phyloP scores from a whole-genome alignment of 2,113 vertebrate genomes.

The Dasyurus viverrinus region DNA sequence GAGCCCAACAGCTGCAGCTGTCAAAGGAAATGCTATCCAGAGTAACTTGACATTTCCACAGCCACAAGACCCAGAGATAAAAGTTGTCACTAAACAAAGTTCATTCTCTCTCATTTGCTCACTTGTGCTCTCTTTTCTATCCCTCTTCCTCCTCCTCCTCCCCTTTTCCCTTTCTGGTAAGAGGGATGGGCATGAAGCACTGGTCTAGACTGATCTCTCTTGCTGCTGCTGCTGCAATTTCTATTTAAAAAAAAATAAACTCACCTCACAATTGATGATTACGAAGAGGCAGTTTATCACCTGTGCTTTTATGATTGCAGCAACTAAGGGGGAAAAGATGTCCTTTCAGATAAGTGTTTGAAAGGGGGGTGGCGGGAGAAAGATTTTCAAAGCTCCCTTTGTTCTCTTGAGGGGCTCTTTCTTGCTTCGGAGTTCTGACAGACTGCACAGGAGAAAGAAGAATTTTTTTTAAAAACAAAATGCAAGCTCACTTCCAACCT shows the following conservation, averaged over 20 bases:
- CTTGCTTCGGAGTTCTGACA: conserved; percentile 65
- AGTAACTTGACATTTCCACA: conserved; percentile 33
- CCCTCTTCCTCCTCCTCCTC: background rate
- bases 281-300: conserved; percentile 83
- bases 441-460: conserved; percentile 76
- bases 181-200: conserved; percentile 35
- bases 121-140: background rate
- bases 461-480: conserved; percentile 79
- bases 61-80: background rate
- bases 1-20: background rate
- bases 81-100: conserved; percentile 69
- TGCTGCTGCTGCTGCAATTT: background rate
- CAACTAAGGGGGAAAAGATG: conserved; percentile 82
- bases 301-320: conserved; percentile 84
- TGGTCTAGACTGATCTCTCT: background rate
- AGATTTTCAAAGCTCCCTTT: conserved; percentile 85
- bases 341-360: conserved; percentile 85
- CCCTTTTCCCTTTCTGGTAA: conserved; percentile 14
- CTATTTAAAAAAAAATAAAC: conserved; percentile 7
- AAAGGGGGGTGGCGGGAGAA: conserved; percentile 65
- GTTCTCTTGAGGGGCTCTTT: conserved; percentile 81
- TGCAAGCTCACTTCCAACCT: conserved; percentile 74
- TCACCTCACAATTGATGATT: conserved; percentile 65
- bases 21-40: conserved; percentile 19
- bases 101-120: background rate